Base-by-base conservation (phyloP, 2,113 vertebrate genomes). In the Scopus umbretta region DNA sequence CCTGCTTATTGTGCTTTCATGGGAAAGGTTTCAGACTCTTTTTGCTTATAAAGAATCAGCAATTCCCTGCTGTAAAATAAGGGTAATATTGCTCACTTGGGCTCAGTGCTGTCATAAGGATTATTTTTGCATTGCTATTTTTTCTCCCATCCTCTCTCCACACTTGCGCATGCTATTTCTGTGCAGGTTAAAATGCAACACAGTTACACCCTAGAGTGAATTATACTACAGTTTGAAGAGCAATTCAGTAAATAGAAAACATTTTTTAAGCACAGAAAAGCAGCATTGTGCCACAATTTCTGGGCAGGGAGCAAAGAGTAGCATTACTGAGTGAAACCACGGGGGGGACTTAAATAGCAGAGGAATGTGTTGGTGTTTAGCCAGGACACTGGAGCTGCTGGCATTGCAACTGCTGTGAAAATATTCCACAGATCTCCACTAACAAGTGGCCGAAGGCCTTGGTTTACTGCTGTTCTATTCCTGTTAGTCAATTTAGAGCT, bases 371-470 rank as follows among this genome's bases (percentile, higher is more conserved):
- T 97, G 96, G 89, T 95, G 72, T 95, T 96, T 80, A 90, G 91
- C 97, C 97, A 97, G 73, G 92, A 94, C 58, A 83, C 84, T 86
- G 94, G 96, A 95, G 93, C 86, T 96, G 94, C 95, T 97, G 96
- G 96, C 91, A 84, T 65, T 78, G 38, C 30, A 8, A 73, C 63
- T 63, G 70, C 94, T 68, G 59, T 1, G 5, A 82, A 96, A 82
- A 97, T 90, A 79, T 78, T 82, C 84, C 81, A 61, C 82, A 43
- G n/a, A 68, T 45, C 90, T 94, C 87, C 94, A 85, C 92, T 82
- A 94, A 92, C 62, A 72, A 94, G 88, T 83, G 85, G 71, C 67
- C 74, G 43, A 94, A 96, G 67, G 71, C 55, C 56, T 97, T 73
- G 40, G 80, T 97, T 96, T 97, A 55, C 84, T 96, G 67, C 80